These are phyloP conservation scores for Psephotus haematonotus DNA, from an alignment of 2,113 vertebrate species.

Conservation along the genomic window DNA sequence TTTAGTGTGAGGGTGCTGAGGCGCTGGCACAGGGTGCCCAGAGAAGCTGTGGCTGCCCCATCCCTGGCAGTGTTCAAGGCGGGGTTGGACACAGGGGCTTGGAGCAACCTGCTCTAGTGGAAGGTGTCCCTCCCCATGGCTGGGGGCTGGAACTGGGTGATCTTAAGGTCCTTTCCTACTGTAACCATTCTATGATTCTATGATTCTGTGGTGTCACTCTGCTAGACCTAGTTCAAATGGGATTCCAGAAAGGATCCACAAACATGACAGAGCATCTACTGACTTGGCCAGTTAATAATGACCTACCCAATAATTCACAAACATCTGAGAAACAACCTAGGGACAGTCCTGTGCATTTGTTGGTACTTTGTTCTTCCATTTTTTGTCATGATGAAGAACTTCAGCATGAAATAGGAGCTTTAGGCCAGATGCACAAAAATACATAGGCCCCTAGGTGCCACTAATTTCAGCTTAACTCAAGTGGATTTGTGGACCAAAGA, in stretches of 20 bases:
- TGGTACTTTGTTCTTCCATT: background rate
- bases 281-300: background rate
- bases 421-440: background rate
- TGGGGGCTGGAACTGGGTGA: background rate
- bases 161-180: background rate
- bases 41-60: background rate
- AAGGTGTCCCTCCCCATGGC: background rate
- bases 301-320: background rate
- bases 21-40: background rate
- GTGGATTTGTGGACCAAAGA: background rate
- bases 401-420: background rate
- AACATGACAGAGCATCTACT: background rate
- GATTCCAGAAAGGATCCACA: background rate
- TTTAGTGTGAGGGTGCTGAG: background rate
- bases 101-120: background rate
- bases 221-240: background rate
- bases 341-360: background rate
- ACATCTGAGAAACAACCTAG: background rate
- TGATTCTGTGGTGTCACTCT: background rate
- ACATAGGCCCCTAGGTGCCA: background rate
- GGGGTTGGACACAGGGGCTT: background rate
- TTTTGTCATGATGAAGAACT: background rate
- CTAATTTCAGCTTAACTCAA: background rate
- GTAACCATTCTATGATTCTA: background rate
- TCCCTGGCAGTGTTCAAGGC: background rate